Evolutionary conservation across 2,888 invertebrate species (phyloP).

Genomic region (Leptopilina drosophilae): DNA sequence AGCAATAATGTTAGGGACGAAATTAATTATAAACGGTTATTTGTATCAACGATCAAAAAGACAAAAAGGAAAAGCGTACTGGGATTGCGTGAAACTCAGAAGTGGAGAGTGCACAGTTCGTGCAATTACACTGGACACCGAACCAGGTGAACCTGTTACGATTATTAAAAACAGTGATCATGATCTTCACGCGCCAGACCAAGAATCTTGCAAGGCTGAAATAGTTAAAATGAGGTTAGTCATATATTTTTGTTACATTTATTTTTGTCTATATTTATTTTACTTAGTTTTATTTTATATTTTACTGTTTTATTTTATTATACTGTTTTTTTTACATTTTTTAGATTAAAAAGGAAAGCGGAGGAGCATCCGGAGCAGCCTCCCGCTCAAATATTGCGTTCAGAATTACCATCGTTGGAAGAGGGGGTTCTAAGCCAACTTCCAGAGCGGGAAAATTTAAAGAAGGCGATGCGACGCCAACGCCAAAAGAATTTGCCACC

Average conservation of each 20-base stretch:
- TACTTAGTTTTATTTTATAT: not conserved
- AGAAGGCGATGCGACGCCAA: conserved; percentile 28
- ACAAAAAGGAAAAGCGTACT: too few species aligned
- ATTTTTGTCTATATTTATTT: not conserved
- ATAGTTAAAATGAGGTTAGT: conserved; percentile 9
- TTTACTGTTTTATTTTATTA: not conserved
- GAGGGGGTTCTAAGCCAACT: not conserved
- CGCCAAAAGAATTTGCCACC: conserved; percentile 2
- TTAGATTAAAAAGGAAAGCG: conserved; percentile 23
- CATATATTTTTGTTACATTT: not conserved
- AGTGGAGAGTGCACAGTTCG: too few species aligned
- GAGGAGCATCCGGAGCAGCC: conserved; percentile 17
- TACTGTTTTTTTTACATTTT: too few species aligned
- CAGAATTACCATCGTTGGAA: not conserved
- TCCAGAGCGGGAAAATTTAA: conserved; percentile 31
- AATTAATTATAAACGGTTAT: too few species aligned
- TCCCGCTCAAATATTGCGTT: conserved; percentile 32
- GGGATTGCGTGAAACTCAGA: too few species aligned
- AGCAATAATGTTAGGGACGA: too few species aligned
- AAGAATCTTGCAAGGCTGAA: not conserved
- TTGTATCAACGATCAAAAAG: too few species aligned
- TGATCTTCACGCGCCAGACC: not conserved
- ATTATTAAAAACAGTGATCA: not conserved
- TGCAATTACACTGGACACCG: too few species aligned
- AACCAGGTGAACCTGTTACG: not conserved